Base-by-base conservation (phyloP, 2,113 vertebrate species). In the Candoia aspera region DNA sequence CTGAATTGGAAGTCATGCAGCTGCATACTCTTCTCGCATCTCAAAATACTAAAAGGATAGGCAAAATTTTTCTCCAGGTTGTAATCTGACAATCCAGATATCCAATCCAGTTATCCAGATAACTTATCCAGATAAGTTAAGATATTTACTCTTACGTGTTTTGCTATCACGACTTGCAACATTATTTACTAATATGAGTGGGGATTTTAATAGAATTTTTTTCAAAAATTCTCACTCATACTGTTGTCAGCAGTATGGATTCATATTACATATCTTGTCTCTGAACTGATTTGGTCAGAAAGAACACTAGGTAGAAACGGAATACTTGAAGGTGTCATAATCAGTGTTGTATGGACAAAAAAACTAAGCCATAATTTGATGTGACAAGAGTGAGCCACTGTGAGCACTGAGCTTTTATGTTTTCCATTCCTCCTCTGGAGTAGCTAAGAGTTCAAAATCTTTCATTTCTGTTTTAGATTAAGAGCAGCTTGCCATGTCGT, bases 121-220 rank as follows among this genome's bases (percentile, higher is more conserved):
- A 23, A 57, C 12, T 60, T 26, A 21, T 90, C 73, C 59, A 87
- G 54, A 53, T 13, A 17, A 0, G 68, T 1, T 46, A 42, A 42
- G 42, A 42, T 42, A 92, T 83, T 19, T 90, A 19, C 86, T 4
- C 90, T 1, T 1, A n/a, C 42, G 46, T 37, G 46, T 59, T 84
- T 94, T 87, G 4, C 42, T 86, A 89, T 93, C 55, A 24, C 79
- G 19, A 92, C 55, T 9, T 83, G 42, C 86, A 58, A 87, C 3
- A n/a, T 89, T 91, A 87, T 17, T 57, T 60, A 92, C 79, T 24
- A 68, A 58, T 55, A 55, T 0, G 6, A 92, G 88, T 12, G 37
- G 79, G 46, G 29, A 86, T 26, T 90, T 83, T 15, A 87, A 79
- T 21, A 42, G 73, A 33, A 9, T 37, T 79, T 21, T 79, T 33